These are phyloP conservation scores for Tyto alba DNA, from an alignment of 2,113 vertebrate species.

Conservation along the genomic window DNA sequence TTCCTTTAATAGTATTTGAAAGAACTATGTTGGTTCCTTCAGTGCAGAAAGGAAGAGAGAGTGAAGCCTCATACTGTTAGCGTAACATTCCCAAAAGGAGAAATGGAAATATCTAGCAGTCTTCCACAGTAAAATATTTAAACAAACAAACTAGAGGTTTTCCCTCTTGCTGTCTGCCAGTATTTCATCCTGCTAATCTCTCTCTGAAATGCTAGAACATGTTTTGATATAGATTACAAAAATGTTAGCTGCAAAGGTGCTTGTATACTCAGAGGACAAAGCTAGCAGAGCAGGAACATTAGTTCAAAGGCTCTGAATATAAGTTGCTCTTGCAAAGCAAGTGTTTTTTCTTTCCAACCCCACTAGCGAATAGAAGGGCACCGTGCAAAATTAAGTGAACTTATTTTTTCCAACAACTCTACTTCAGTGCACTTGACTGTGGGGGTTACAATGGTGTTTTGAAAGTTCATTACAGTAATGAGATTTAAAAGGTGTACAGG, in stretches of 20 bases:
- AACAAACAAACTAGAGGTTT: slow-evolving; percentile 54
- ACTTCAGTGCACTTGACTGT: not conserved
- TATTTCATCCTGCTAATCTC: slow-evolving; percentile 58
- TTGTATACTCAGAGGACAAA: slow-evolving; percentile 13
- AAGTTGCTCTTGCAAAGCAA: slow-evolving; percentile 32
- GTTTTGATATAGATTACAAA: slow-evolving; percentile 57
- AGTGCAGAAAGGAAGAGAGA: not conserved
- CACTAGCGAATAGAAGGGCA: not conserved
- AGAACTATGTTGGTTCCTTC: not conserved
- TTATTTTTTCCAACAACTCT: not conserved
- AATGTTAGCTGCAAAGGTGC: slow-evolving; percentile 7
- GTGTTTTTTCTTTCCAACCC: not conserved
- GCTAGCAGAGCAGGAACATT: not conserved
- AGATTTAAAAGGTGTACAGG: not conserved
- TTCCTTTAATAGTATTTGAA: not conserved
- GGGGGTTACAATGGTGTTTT: not conserved
- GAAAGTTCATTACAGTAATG: not conserved
- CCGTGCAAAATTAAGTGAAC: not conserved
- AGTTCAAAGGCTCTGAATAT: slow-evolving; percentile 36
- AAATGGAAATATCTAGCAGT: not conserved
- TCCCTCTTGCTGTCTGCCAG: slow-evolving; percentile 25
- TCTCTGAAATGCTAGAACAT: slow-evolving; percentile 55
- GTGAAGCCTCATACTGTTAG: not conserved
- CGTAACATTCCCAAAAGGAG: not conserved
- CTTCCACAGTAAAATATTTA: slow-evolving; percentile 57